A percentile compares a stretch with the other conserved stretches of the same genome.
phyloP scores from a whole-genome alignment of 2,797 vertebrate genomes.

The Lacerta agilis region DNA sequence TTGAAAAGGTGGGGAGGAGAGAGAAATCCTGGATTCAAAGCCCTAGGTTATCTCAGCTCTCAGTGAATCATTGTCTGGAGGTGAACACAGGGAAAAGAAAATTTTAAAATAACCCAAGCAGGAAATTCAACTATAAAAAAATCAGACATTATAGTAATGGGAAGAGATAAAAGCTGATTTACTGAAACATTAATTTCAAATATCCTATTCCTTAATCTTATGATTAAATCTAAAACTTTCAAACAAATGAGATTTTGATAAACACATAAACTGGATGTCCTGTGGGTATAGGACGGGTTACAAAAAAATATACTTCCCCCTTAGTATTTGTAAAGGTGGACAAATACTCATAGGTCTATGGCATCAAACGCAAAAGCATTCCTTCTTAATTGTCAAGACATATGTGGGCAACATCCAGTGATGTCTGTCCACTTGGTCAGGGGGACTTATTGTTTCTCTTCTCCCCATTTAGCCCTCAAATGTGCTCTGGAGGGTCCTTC shows the following conservation, averaged over 20 bases:
- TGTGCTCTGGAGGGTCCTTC: too few species aligned
- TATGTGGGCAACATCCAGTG: too few species aligned
- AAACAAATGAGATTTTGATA: background rate
- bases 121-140: conserved; percentile 15
- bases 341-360: background rate
- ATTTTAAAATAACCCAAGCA: background rate
- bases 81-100: background rate
- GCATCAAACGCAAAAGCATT: background rate
- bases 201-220: background rate
- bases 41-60: conserved; percentile 21
- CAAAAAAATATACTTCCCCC: background rate
- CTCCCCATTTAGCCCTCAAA: too few species aligned
- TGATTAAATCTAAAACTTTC: background rate
- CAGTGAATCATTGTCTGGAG: conserved; percentile 7
- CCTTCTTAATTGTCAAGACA: background rate
- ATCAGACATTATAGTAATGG: background rate
- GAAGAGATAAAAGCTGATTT: conserved; percentile 9
- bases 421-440: too few species aligned
- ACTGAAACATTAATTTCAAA: conserved; percentile 4
- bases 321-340: background rate
- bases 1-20: background rate
- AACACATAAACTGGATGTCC: background rate
- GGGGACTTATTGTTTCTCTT: too few species aligned
- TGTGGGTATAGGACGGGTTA: background rate
- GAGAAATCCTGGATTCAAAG: conserved; percentile 9